Conservation (phyloP, 2,797 vertebrate species). For the Microctenopoma lineatum region DNA sequence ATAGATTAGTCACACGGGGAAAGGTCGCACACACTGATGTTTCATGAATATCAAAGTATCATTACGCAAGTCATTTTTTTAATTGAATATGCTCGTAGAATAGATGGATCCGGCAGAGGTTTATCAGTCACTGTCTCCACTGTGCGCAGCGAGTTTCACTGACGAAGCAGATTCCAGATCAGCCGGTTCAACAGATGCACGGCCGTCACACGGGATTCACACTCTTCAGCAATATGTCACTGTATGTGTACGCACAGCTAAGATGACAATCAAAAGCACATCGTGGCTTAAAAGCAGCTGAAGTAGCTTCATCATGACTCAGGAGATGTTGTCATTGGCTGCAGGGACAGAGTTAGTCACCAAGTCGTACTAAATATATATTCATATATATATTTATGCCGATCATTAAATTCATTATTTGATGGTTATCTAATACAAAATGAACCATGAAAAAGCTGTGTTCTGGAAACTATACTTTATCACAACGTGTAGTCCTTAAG, state of each 20-base stretch:
- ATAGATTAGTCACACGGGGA: conserved; percentile 2
- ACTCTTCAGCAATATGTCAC: conserved; percentile 3
- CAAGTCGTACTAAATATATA: too few relatives aligned
- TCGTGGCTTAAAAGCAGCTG: not conserved
- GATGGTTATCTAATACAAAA: not conserved
- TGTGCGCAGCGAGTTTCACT: conserved; percentile 39
- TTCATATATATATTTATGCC: too few relatives aligned
- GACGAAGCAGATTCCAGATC: conserved; percentile 38
- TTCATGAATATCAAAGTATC: conserved; percentile 63
- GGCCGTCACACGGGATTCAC: conserved; percentile 25
- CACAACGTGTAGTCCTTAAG: too few relatives aligned
- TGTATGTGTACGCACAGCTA: conserved; percentile 2
- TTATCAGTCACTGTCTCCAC: conserved; percentile 56
- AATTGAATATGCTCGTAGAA: conserved; percentile 64
- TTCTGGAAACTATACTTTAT: not conserved
- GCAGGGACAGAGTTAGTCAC: too few relatives aligned
- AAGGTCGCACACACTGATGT: conserved; percentile 42
- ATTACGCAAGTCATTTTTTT: conserved; percentile 65
- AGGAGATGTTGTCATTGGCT: not conserved
- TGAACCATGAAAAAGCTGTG: conserved; percentile 5
- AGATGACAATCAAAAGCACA: not conserved
- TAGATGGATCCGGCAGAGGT: conserved; percentile 49
- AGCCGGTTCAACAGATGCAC: conserved; percentile 46
- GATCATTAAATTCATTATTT: conserved; percentile 9
- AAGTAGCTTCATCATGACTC: not conserved